phyloP scores from a whole-genome alignment of 2,888 invertebrate genomes.

The Steinernema hermaphroditum region DNA sequence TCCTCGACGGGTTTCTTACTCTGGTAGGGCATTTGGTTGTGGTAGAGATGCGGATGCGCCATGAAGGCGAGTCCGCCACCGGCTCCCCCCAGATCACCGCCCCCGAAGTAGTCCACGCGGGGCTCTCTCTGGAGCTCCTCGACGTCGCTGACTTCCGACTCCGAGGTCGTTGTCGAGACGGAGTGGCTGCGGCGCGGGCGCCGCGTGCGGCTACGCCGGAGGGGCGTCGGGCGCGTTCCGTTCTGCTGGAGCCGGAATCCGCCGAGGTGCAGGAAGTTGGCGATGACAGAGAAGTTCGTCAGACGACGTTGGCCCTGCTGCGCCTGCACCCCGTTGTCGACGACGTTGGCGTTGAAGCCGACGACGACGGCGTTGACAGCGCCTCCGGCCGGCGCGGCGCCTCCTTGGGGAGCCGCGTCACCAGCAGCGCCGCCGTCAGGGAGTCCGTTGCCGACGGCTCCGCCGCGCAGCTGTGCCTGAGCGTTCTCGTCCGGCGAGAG shows the following conservation, averaged over 20 bases:
- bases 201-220: not conserved
- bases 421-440: not conserved
- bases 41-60: slow-evolving; percentile 5
- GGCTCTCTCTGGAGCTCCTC: not conserved
- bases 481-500: slow-evolving; percentile 24
- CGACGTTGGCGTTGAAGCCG: not conserved
- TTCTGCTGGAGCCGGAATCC: not conserved
- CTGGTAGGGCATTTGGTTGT: not conserved
- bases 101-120: not conserved
- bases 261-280: not conserved
- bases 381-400: not conserved
- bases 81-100: not conserved
- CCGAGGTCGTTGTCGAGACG: not conserved
- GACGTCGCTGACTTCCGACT: slow-evolving; percentile 14
- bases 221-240: not conserved
- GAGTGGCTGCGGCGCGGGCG: not conserved
- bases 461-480: not conserved
- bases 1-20: not conserved
- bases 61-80: not conserved
- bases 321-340: not conserved
- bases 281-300: not conserved
- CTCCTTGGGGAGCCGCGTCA: not conserved
- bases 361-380: not conserved
- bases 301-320: not conserved
- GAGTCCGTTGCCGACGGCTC: not conserved